Base-by-base conservation (phyloP, 2,888 invertebrate genomes). In the Caradrina clavipalpis region DNA sequence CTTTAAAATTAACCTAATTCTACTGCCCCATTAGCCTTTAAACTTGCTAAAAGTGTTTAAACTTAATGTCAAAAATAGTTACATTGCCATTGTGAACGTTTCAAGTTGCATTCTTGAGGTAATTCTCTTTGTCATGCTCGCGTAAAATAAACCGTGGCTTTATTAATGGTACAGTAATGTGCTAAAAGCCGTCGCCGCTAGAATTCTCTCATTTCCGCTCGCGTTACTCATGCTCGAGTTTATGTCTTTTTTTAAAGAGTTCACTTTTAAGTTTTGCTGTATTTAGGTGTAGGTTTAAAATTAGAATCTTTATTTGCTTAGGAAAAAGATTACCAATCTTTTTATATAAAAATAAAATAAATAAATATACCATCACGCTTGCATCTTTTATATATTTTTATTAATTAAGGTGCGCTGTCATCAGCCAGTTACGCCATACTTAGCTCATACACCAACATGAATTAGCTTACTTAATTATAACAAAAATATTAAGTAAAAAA, bases 201-300 rank as follows among this genome's bases (percentile, higher is more conserved):
- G 78, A 75, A 82, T 78, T 78, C 75, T 65, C 78, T 80, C 76
- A 72, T 78, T 78, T 80, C 80, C 78, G 78, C 21, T 67, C 47
- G 55, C 56, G 69, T 78, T 82, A 82, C 76, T 82, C 75, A 78
- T 71, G 70, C 69, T 71, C 45, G 50, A 39, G 49, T 73, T 73
- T 75, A 62, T 69, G 53, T 57, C 50, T 50, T 67, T 78, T 76
- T 79, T 76, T 51, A 68, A 78, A 76, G 45, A 54, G 65, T 69
- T 81, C 47, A 66, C 50, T 69, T 69, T 69, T 69, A 65, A 59
- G 62, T 65, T 58, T 42, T 10, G 42, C 31, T 22, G 49, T 15
- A 10, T 77, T 65, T 54, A 7, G 31, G 31, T 47, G 11, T n/a
- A 15, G 19, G 5, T 54, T 22, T 4, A 26, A 19, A 42, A 2